These are phyloP conservation scores for Zoanthus gigantus DNA, from an alignment of 92 coral and sea anemone species.

Conservation along the genomic window DNA sequence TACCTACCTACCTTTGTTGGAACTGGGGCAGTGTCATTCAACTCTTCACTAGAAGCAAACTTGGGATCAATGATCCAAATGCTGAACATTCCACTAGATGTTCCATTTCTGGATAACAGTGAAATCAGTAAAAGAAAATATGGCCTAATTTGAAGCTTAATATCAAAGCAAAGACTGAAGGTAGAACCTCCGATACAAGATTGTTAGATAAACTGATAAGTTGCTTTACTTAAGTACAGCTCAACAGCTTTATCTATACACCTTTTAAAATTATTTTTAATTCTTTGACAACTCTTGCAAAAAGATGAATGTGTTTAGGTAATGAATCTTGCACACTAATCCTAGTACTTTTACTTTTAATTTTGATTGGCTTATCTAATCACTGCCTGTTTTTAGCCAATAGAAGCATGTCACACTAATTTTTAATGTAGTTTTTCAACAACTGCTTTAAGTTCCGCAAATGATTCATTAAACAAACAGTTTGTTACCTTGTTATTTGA, in stretches of 20 bases:
- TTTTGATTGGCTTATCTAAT: too few species aligned
- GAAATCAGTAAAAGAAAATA: neutral
- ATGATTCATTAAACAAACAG: neutral
- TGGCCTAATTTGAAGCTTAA: neutral
- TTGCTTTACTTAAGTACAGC: too few species aligned
- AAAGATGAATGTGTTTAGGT: too few species aligned
- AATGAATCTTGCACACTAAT: too few species aligned
- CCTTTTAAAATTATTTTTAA: too few species aligned
- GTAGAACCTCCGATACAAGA: neutral
- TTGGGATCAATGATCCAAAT: slow-evolving; percentile 46
- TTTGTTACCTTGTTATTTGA: neutral
- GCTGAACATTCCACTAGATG: slow-evolving; percentile 25
- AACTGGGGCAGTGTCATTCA: slow-evolving; percentile 17
- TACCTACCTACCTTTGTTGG: slow-evolving; percentile 16
- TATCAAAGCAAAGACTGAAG: neutral
- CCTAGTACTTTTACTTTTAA: too few species aligned
- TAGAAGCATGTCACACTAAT: neutral
- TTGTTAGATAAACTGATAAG: too few species aligned
- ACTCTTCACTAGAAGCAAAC: slow-evolving; percentile 29
- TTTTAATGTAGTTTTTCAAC: neutral
- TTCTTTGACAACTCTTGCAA: too few species aligned
- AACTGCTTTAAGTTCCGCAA: neutral
- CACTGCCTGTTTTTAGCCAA: too few species aligned
- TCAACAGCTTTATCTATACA: too few species aligned
- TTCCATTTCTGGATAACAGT: slow-evolving; percentile 5